Evolutionary conservation across 2,113 vertebrate genomes (phyloP).

Genomic region (Eonycteris spelaea): DNA sequence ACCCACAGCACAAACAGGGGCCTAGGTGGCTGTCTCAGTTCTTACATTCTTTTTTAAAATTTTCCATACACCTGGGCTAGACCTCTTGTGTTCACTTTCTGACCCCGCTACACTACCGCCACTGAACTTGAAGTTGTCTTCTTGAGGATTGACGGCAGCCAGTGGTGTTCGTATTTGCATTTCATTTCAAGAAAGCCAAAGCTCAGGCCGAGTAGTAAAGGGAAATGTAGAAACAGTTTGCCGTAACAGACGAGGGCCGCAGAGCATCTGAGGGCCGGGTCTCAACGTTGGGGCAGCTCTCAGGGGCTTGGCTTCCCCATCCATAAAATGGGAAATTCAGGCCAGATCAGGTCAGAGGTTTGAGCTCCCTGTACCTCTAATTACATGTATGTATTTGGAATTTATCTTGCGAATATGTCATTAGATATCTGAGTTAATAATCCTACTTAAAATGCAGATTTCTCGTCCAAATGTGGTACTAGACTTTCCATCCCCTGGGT

Average conservation of each 20-base stretch:
- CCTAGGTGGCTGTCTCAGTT: neutral
- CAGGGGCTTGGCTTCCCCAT: neutral
- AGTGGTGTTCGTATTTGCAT: neutral
- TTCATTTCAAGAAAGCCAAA: neutral
- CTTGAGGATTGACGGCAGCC: neutral
- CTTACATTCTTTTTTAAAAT: neutral
- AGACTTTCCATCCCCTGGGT: neutral
- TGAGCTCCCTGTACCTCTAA: neutral
- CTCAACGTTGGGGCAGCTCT: neutral
- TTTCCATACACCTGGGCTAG: neutral
- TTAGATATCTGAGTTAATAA: neutral
- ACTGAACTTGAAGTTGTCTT: neutral
- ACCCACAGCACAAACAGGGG: fast-evolving
- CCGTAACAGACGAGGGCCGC: neutral
- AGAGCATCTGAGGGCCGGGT: neutral
- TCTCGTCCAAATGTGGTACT: conserved; percentile 29
- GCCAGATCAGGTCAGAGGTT: neutral
- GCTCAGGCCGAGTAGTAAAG: neutral
- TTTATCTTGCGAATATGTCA: neutral
- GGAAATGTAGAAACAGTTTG: neutral
- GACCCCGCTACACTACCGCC: neutral
- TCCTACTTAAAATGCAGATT: neutral
- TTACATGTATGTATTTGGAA: neutral
- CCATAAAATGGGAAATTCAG: neutral
- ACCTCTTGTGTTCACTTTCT: neutral